phyloP scores from a whole-genome alignment of 2,113 vertebrate genomes.

The Laterallus jamaicensis region DNA sequence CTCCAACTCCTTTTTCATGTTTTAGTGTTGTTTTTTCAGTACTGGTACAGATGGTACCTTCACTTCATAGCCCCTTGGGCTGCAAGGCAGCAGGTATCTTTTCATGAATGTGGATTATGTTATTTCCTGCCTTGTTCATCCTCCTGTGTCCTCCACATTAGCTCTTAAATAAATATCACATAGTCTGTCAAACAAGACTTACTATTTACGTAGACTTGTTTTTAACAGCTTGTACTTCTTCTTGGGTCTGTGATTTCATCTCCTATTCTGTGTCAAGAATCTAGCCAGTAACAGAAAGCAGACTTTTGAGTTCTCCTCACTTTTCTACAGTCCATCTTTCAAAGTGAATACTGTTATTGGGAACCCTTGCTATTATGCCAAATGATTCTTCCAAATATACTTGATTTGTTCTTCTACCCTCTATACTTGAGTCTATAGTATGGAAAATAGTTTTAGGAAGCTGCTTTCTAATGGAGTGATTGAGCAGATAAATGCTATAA shows the following conservation, averaged over 20 bases:
- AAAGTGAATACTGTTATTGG: neutral
- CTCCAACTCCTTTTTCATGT: neutral
- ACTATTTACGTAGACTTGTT: neutral
- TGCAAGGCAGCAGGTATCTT: neutral
- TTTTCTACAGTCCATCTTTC: neutral
- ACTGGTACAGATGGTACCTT: neutral
- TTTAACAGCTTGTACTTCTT: neutral
- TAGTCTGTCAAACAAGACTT: neutral
- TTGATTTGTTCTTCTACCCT: neutral
- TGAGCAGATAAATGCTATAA: neutral
- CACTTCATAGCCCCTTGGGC: neutral
- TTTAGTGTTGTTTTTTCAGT: neutral
- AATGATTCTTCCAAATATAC: neutral
- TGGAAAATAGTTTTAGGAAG: neutral
- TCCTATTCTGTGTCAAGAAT: neutral
- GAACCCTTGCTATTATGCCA: neutral
- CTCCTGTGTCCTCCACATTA: neutral
- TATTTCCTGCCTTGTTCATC: neutral
- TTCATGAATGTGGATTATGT: neutral
- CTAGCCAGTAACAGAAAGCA: neutral
- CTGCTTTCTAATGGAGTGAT: neutral
- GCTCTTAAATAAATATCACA: neutral
- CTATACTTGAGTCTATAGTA: neutral
- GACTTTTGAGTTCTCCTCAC: neutral
- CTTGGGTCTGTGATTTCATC: neutral